Evolutionary conservation across 2,888 invertebrate species (phyloP).

Genomic region (Sarcophaga caerulescens): DNA sequence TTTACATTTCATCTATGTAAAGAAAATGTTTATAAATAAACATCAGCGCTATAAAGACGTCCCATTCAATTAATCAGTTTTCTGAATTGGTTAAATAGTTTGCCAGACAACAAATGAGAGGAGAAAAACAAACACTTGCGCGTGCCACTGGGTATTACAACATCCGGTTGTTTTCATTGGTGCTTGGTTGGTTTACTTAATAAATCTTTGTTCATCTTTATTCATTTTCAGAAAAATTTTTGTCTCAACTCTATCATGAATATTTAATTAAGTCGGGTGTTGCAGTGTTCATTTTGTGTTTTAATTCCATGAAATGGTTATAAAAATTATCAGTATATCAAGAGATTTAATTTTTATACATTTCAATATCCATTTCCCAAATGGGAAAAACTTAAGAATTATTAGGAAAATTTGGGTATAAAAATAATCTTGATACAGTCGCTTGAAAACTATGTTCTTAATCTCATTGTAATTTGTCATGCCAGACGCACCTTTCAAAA

Average conservation of each 20-base stretch:
- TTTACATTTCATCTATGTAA: constrained; percentile 49
- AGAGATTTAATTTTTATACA: neutral
- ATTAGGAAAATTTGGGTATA: neutral
- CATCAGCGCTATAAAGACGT: neutral
- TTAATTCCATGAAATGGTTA: constrained; percentile 22
- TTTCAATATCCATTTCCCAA: neutral
- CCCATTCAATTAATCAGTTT: constrained; percentile 67
- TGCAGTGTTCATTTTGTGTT: neutral
- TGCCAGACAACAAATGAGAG: constrained; percentile 21
- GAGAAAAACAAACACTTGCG: constrained; percentile 43
- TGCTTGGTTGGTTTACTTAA: neutral
- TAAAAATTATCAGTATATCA: constrained; percentile 21
- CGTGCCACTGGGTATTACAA: constrained; percentile 44
- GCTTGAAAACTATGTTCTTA: neutral
- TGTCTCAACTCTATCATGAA: neutral
- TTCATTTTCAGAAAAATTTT: neutral
- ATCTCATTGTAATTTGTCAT: constrained; percentile 6
- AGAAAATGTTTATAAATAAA: constrained; percentile 11
- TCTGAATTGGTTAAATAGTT: constrained; percentile 68
- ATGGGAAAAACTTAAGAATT: neutral
- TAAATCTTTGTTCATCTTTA: constrained; percentile 13
- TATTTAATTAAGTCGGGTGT: neutral
- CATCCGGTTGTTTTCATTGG: constrained; percentile 39
- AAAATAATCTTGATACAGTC: neutral
- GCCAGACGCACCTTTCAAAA: neutral